Evolutionary conservation across 2,797 vertebrate genomes (phyloP).

Genomic region (Lepus townsendii): DNA sequence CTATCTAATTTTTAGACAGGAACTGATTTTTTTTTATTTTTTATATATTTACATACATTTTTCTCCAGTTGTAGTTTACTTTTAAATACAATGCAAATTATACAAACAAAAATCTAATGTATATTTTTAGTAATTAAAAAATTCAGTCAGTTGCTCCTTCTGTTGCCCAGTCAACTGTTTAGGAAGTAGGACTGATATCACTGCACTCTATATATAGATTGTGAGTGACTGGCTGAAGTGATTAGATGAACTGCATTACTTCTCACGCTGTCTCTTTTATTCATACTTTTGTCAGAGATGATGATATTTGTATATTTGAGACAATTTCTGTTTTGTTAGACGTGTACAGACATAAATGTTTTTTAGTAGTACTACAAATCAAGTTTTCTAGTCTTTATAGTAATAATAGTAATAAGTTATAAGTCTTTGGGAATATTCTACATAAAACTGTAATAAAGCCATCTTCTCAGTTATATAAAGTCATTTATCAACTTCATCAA

Average conservation of each 20-base stretch:
- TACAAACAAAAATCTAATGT: neutral
- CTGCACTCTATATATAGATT: neutral
- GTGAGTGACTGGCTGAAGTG: neutral
- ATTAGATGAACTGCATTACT: neutral
- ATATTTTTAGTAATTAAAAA: neutral
- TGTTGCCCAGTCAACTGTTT: neutral
- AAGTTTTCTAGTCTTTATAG: neutral
- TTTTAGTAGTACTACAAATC: neutral
- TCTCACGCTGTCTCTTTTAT: neutral
- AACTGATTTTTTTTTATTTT: neutral
- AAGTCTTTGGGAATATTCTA: neutral
- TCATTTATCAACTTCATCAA: neutral
- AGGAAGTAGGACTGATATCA: neutral
- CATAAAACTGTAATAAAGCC: constrained; percentile 1
- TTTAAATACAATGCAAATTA: neutral
- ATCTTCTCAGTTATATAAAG: neutral
- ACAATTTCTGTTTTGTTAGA: neutral
- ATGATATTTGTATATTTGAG: neutral
- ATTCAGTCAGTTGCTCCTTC: neutral
- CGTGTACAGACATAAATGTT: neutral
- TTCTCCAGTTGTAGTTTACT: neutral
- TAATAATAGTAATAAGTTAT: neutral
- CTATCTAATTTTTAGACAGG: neutral
- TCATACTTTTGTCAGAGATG: neutral
- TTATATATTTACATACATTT: neutral